A percentile compares a stretch with the other conserved stretches of the same genome.
These are phyloP conservation scores for Heliconius eleuchia DNA, from an alignment of 1,140 invertebrate genomes.

Conservation along the genomic window DNA sequence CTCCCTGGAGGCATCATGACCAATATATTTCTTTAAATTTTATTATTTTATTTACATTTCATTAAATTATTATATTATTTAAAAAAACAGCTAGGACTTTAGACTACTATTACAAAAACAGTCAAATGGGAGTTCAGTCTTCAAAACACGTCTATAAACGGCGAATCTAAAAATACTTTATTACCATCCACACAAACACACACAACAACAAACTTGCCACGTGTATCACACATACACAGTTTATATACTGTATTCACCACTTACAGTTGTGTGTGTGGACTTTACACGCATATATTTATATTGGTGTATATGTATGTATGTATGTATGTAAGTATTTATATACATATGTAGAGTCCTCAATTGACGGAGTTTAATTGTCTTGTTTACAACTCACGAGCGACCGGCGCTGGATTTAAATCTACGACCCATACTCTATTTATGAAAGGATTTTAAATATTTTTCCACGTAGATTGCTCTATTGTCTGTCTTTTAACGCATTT, in stretches of 20 bases:
- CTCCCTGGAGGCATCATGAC: no score
- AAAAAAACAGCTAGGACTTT: background rate
- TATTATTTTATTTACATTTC: background rate
- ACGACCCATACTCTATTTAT: background rate
- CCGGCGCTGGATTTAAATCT: constrained; percentile 43
- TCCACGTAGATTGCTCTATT: constrained; percentile 14
- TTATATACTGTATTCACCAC: background rate
- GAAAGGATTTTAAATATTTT: background rate
- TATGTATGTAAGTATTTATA: background rate
- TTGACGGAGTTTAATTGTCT: constrained; percentile 51
- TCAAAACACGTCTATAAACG: constrained; percentile 11
- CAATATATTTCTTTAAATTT: no score
- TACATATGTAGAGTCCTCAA: constrained; percentile 41
- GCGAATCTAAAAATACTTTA: constrained; percentile 12
- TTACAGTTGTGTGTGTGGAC: background rate
- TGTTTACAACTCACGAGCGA: constrained; percentile 50
- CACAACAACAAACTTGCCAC: background rate
- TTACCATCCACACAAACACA: constrained; percentile 4
- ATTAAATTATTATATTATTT: no score
- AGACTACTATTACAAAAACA: background rate
- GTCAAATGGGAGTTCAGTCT: background rate
- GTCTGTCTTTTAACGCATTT: background rate
- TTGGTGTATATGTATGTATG: background rate
- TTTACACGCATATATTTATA: background rate
- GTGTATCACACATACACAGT: background rate